Evolutionary conservation across 1,140 invertebrate genomes (phyloP).

Genomic region (Mizuhopecten yessoensis): DNA sequence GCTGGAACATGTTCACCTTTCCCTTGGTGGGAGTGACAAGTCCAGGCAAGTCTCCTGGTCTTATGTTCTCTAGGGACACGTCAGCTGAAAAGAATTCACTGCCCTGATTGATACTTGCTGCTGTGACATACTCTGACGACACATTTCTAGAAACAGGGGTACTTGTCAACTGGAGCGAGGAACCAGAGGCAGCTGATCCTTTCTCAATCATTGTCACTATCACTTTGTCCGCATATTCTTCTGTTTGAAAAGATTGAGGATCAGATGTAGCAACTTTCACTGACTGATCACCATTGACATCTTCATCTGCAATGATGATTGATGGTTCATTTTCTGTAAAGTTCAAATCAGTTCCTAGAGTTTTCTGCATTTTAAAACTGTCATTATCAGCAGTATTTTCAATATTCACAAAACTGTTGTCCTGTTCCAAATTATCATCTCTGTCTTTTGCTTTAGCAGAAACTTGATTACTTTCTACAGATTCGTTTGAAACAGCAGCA

Average conservation of each 20-base stretch:
- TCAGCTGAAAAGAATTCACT: background rate
- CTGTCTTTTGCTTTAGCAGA: background rate
- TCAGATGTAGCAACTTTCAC: background rate
- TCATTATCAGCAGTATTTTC: constrained; percentile 42
- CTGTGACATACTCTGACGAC: constrained; percentile 4
- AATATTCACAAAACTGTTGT: constrained; percentile 17
- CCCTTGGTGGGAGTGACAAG: background rate
- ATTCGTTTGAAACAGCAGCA: constrained; percentile 4
- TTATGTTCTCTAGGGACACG: background rate
- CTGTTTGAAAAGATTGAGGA: background rate
- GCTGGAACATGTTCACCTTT: background rate
- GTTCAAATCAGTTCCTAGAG: background rate
- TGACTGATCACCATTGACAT: background rate
- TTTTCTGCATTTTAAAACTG: background rate
- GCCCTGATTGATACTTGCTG: background rate
- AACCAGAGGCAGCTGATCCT: background rate
- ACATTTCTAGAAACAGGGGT: background rate
- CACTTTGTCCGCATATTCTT: background rate
- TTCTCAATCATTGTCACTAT: background rate
- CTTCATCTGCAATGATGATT: background rate
- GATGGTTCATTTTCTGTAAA: constrained; percentile 18
- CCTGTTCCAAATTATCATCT: background rate
- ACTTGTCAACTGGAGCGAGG: constrained; percentile 19
- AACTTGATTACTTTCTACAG: background rate
- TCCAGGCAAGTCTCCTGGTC: background rate